Percentiles rank a stretch among this genome's conserved stretches.
These are phyloP conservation scores for Rhynchonycteris naso DNA, from an alignment of 2,797 vertebrate genomes.

Conservation along the genomic window DNA sequence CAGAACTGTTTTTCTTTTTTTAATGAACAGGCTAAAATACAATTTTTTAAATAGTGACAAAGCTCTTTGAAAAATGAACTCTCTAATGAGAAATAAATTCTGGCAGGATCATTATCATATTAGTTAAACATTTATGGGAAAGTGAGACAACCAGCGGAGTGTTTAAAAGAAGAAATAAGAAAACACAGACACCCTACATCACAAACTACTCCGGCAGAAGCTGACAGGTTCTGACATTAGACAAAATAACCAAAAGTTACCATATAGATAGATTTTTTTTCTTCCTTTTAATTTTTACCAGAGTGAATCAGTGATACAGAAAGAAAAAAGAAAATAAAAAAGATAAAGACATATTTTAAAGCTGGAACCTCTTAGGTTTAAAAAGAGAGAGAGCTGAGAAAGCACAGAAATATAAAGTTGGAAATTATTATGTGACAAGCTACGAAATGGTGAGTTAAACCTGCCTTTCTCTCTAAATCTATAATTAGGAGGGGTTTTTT, in stretches of 20 bases:
- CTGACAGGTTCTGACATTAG: background rate
- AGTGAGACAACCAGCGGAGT: background rate
- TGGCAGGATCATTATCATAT: background rate
- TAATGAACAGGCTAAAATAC: slow-evolving; percentile 2
- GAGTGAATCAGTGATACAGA: background rate
- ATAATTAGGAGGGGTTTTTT: background rate
- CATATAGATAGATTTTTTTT: background rate
- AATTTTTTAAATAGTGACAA: slow-evolving; percentile 44
- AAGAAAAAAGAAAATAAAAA: background rate
- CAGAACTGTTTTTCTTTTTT: background rate
- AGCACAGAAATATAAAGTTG: background rate
- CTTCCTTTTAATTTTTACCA: background rate
- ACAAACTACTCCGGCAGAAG: background rate
- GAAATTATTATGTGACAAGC: background rate
- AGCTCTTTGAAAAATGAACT: background rate
- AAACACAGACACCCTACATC: background rate
- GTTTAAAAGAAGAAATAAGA: slow-evolving; percentile 8
- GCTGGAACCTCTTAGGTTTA: background rate
- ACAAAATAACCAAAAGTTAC: background rate
- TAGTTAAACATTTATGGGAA: slow-evolving; percentile 10
- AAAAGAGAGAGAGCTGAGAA: slow-evolving; percentile 10
- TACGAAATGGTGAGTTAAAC: background rate
- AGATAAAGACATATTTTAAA: slow-evolving; percentile 22
- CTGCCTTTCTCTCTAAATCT: slow-evolving; percentile 26
- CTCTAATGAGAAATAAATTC: slow-evolving; percentile 44